Evolutionary conservation across 2,888 invertebrate genomes (phyloP), one percentile per base, ranked within the genome.

Genomic region (Pogonocherus hispidulus): DNA sequence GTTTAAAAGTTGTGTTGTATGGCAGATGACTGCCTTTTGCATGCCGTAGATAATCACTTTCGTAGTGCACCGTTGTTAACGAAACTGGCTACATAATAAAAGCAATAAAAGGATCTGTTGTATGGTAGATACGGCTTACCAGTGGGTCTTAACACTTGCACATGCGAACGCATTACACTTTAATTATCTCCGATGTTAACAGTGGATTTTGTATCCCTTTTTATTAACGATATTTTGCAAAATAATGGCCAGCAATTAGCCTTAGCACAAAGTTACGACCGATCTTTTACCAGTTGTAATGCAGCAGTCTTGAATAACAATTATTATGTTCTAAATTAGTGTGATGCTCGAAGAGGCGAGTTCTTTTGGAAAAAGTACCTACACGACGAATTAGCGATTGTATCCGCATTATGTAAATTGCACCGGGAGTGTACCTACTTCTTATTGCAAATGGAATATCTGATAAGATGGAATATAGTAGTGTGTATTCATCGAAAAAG

Each of bases 101-200:
- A 35, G 27, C 19, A 44, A n/a, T 3, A 35, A 46, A 27, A 37
- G 11, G 35, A 22, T 27, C 14, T 19, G 32, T 4, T 22, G 37
- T 55, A 14, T 55, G 11, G 16, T 47, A 47, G 37, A n/a, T n/a
- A n/a, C n/a, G 35, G 44, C 44, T 63, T 63, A 62, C 56, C 52
- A 20, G 51, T n/a, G n/a, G 41, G 46, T n/a, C 16, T 56, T 16
- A 47, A 59, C 65, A 66, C 52, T 57, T 44, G 18, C 22, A 5
- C 27, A 51, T 56, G 32, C 32, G 32, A 56, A 22, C 22, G 63
- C 51, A 63, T 63, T 63, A 49, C 49, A 51, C 56, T 57, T 63
- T 59, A 67, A 63, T 67, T 67, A 67, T 55, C 56, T 67, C 22
- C n/a, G 55, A 62, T 62, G 66, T 67, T 62, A 62, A 63, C 63